A percentile compares a stretch with the other conserved stretches of the same genome.
These are phyloP conservation scores for Drosophila takahashii DNA, from an alignment of 1,140 invertebrate species.

Conservation along the genomic window DNA sequence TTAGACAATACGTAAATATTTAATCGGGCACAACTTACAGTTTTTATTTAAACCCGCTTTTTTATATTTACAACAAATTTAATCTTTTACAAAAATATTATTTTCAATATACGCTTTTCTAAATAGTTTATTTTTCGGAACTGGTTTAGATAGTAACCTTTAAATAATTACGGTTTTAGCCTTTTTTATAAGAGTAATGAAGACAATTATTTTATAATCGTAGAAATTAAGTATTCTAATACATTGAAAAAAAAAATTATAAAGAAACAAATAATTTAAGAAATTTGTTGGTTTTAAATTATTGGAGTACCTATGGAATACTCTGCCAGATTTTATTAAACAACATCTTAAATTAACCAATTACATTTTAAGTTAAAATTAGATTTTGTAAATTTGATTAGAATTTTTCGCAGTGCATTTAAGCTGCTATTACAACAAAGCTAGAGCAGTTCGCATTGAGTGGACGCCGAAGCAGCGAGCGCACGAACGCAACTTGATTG, in stretches of 20 bases:
- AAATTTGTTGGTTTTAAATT: too few relatives aligned
- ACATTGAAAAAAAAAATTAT: neutral
- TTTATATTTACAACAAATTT: neutral
- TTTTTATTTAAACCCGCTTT: too few relatives aligned
- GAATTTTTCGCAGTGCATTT: neutral
- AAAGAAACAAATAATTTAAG: too few relatives aligned
- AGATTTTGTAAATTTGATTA: too few relatives aligned
- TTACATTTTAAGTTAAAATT: too few relatives aligned
- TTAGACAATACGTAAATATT: neutral
- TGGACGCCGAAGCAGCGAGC: neutral
- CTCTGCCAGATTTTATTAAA: too few relatives aligned
- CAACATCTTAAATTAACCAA: too few relatives aligned
- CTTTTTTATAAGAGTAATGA: neutral
- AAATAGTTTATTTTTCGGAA: neutral
- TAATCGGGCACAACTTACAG: neutral
- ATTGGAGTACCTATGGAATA: too few relatives aligned
- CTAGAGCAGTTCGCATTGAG: conserved; percentile 28
- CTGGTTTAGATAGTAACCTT: neutral
- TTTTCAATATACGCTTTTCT: neutral
- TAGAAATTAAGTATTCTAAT: neutral
- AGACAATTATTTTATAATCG: neutral
- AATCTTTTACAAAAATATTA: too few relatives aligned
- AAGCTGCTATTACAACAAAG: conserved; percentile 5
- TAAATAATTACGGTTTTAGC: neutral
- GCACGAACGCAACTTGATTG: conserved; percentile 31